These are phyloP conservation scores for Actinemys pallida DNA, from an alignment of 2,113 vertebrate species.

Conservation along the genomic window DNA sequence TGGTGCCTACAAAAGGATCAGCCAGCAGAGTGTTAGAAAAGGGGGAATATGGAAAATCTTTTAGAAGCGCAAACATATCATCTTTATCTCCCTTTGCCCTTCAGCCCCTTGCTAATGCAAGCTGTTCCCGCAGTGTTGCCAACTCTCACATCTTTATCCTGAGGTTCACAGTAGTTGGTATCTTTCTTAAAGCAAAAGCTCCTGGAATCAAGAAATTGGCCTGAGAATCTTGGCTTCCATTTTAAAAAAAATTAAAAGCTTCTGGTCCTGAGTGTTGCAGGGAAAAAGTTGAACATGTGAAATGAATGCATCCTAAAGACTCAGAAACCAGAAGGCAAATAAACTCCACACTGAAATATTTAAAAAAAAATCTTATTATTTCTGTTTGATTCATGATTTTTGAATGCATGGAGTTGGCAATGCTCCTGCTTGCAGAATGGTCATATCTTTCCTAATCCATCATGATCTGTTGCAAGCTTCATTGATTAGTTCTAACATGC, in stretches of 20 bases:
- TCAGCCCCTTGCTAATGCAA: neutral
- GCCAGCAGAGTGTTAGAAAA: neutral
- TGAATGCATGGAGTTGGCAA: neutral
- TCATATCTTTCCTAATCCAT: neutral
- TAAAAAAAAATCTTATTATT: too few relatives aligned
- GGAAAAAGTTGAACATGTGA: neutral
- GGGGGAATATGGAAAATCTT: too few relatives aligned
- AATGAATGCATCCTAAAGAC: neutral
- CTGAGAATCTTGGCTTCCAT: neutral
- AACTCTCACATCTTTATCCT: neutral
- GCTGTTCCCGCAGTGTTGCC: neutral
- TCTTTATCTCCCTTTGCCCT: neutral
- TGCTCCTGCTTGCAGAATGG: neutral
- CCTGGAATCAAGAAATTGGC: neutral
- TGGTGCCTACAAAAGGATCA: neutral
- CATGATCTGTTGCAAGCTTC: neutral
- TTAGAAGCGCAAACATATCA: neutral
- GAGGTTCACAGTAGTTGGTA: neutral
- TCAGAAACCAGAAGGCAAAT: neutral
- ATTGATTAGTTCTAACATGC: neutral
- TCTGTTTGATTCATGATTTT: neutral
- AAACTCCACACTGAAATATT: neutral
- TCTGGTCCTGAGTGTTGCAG: neutral
- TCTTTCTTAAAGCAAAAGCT: neutral
- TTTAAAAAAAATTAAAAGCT: neutral